Conservation (phyloP, 2,113 vertebrate species). For the Phalacrocorax pelagicus region DNA sequence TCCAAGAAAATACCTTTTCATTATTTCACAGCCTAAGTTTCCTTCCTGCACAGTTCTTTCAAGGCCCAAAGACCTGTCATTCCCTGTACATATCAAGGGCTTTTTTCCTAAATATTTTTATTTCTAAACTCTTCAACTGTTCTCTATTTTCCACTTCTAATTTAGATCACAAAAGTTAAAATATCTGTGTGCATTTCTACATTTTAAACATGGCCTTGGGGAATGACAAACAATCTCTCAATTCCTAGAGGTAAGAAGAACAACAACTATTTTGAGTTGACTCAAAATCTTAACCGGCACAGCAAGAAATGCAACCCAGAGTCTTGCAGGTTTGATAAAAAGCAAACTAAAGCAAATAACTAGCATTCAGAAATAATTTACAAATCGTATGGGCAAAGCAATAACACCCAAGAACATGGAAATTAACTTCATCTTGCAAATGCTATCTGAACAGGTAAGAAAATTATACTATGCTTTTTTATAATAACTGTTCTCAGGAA, state of each 20-base stretch:
- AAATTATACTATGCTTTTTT: neutral
- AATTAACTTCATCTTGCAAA: neutral
- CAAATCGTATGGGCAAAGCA: neutral
- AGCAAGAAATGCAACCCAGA: neutral
- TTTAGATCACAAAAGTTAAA: neutral
- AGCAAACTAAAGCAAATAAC: neutral
- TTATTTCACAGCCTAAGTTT: neutral
- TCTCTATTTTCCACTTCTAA: neutral
- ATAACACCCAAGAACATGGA: accelerated
- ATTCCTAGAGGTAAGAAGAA: neutral
- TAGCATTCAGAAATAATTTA: neutral
- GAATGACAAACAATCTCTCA: neutral
- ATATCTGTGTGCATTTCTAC: neutral
- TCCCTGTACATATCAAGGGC: neutral
- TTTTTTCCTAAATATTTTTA: neutral
- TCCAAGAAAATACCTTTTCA: neutral
- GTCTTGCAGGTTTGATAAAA: neutral
- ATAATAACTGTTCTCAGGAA: neutral
- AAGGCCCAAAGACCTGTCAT: neutral
- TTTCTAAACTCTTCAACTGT: neutral
- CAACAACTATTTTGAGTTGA: neutral
- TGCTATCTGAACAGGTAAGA: neutral
- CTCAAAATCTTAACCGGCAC: neutral
- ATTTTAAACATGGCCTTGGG: neutral
- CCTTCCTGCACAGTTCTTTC: neutral